phyloP scores from a whole-genome alignment of 2,797 vertebrate species.

The Fratercula arctica region DNA sequence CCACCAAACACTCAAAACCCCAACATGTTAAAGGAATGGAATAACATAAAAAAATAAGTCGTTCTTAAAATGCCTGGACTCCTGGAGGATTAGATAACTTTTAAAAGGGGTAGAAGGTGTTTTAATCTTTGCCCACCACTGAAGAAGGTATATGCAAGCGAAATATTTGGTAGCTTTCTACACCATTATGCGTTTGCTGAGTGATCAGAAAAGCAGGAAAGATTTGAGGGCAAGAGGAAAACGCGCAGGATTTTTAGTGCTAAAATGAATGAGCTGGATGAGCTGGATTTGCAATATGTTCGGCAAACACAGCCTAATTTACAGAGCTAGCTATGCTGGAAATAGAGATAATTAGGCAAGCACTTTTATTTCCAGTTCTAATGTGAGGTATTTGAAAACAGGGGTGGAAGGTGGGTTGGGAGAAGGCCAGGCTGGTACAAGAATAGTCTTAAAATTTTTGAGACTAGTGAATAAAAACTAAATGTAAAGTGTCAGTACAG shows the following conservation, averaged over 20 bases:
- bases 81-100: background rate
- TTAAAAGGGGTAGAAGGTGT: background rate
- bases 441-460: background rate
- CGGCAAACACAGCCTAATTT: background rate
- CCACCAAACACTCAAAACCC: background rate
- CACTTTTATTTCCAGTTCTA: background rate
- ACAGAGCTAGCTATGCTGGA: background rate
- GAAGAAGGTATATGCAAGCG: background rate
- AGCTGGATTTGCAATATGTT: background rate
- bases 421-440: background rate
- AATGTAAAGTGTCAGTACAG: background rate
- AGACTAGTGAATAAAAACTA: background rate
- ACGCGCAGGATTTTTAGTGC: background rate
- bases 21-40: background rate
- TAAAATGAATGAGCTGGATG: background rate
- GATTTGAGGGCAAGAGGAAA: background rate
- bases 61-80: background rate
- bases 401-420: background rate
- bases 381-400: background rate
- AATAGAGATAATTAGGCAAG: background rate
- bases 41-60: background rate
- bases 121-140: background rate
- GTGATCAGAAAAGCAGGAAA: background rate
- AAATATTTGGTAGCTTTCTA: background rate
- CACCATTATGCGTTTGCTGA: background rate